These are phyloP conservation scores for Mobula birostris DNA, from an alignment of 2,113 vertebrate species.

Conservation along the genomic window DNA sequence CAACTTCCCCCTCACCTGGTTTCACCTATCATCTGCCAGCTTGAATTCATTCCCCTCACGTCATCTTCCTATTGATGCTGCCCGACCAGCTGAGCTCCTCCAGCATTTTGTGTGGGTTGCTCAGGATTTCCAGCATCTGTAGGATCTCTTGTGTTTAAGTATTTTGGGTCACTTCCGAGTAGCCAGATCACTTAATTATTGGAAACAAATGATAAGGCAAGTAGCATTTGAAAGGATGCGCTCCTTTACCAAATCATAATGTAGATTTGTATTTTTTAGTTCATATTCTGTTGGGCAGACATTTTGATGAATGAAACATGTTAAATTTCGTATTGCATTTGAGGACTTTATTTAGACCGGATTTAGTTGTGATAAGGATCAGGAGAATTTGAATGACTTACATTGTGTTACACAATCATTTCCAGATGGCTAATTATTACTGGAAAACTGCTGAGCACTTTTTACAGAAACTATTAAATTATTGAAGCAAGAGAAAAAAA, in stretches of 20 bases:
- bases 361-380: background rate
- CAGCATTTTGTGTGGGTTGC: no score
- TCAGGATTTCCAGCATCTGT: no score
- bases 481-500: background rate
- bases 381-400: background rate
- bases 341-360: background rate
- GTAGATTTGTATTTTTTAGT: background rate
- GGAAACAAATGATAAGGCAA: background rate
- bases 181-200: background rate
- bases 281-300: background rate
- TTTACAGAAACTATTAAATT: background rate
- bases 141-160: background rate
- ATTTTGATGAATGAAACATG: background rate
- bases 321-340: background rate
- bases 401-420: background rate
- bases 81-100: no score
- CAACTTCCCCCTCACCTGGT: no score
- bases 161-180: background rate
- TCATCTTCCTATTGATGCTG: no score
- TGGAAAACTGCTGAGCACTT: background rate
- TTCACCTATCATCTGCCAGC: no score
- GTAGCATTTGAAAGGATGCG: background rate
- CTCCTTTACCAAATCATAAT: slow-evolving; percentile 13
- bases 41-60: no score
- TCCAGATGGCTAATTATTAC: background rate